phyloP scores from a whole-genome alignment of 2,113 vertebrate species.

The Monarcha castaneiventris region DNA sequence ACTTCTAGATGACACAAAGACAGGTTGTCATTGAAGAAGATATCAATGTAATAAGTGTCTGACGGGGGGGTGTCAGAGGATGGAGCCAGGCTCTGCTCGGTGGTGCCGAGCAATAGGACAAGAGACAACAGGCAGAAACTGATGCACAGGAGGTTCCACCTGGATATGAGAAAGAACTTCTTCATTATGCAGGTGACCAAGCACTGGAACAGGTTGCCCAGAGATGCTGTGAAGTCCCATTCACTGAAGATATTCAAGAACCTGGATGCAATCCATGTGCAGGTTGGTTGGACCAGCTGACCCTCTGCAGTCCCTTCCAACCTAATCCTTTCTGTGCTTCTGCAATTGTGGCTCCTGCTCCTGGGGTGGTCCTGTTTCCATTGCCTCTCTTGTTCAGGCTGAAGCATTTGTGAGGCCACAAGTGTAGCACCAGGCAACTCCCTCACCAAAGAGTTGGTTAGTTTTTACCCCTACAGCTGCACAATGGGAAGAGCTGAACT shows the following conservation, averaged over 20 bases:
- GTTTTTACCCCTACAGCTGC: neutral
- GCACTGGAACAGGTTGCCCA: neutral
- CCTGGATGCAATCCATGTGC: neutral
- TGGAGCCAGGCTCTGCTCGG: neutral
- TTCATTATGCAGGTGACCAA: neutral
- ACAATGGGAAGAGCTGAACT: neutral
- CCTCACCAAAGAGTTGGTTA: neutral
- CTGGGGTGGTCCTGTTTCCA: neutral
- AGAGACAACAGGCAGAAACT: neutral
- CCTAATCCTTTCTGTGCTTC: neutral
- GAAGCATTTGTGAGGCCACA: neutral
- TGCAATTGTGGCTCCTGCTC: neutral
- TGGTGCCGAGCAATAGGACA: neutral
- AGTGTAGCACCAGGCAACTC: neutral
- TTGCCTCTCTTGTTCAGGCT: neutral
- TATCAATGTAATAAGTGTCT: neutral
- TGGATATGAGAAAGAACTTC: neutral
- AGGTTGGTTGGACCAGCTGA: neutral
- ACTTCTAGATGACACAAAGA: neutral
- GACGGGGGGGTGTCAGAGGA: neutral
- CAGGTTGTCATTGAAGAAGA: neutral
- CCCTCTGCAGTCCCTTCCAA: neutral
- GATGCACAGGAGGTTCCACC: neutral
- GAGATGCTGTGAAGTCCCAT: neutral
- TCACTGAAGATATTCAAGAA: neutral